Evolutionary conservation across 2,888 invertebrate species (phyloP).

Genomic region (Tenodera sinensis): DNA sequence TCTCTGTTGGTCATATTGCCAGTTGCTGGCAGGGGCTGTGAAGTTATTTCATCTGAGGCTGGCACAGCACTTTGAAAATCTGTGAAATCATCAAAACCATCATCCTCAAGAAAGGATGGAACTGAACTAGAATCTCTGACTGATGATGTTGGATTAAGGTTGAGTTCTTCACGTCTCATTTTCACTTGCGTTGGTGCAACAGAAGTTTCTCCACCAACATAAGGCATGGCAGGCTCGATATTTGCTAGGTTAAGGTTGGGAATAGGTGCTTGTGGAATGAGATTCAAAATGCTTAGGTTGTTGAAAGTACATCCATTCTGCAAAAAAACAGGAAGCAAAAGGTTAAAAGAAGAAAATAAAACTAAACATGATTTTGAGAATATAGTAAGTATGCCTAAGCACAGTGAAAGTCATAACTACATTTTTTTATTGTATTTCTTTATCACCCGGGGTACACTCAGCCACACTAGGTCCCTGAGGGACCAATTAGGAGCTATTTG

Average conservation of each 20-base stretch:
- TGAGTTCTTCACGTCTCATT: slow-evolving; percentile 18
- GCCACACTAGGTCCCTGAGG: too few relatives aligned
- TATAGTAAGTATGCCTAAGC: too few relatives aligned
- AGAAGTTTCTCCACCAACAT: background rate
- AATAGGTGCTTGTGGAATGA: slow-evolving; percentile 38
- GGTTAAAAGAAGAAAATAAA: background rate
- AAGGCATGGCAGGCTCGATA: background rate
- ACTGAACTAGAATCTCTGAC: background rate
- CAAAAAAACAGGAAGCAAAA: slow-evolving; percentile 25
- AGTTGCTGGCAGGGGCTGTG: background rate
- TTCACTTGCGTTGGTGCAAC: background rate
- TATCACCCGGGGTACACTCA: too few relatives aligned
- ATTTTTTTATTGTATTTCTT: too few relatives aligned
- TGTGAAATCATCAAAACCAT: slow-evolving; percentile 46
- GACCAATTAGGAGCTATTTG: too few relatives aligned
- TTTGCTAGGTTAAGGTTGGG: slow-evolving; percentile 43
- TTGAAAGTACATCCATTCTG: slow-evolving; percentile 39
- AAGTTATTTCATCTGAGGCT: background rate
- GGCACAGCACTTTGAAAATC: slow-evolving; percentile 48
- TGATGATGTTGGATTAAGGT: slow-evolving; percentile 1
- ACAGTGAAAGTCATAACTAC: too few relatives aligned
- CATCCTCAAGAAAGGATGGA: slow-evolving; percentile 2
- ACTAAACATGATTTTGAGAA: too few relatives aligned
- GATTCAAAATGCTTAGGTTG: slow-evolving; percentile 36
- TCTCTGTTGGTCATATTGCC: too few relatives aligned